These are phyloP conservation scores for Ploceus nigricollis DNA, from an alignment of 2,113 vertebrate genomes.

Conservation along the genomic window DNA sequence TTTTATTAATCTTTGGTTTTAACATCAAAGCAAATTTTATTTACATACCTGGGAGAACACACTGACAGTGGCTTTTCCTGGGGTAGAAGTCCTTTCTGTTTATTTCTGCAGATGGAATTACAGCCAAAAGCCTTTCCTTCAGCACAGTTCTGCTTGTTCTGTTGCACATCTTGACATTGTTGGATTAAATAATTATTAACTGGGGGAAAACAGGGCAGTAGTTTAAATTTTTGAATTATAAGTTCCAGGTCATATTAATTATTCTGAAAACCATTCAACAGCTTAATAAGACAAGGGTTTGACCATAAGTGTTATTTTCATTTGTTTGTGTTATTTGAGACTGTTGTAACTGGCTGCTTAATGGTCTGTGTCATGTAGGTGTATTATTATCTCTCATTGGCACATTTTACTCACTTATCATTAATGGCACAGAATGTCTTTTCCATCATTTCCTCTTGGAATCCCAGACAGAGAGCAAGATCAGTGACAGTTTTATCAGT, in stretches of 20 bases:
- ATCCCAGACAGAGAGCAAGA: conserved; percentile 21
- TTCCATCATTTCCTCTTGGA: conserved; percentile 31
- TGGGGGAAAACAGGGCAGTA: background rate
- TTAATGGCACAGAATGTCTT: conserved; percentile 35
- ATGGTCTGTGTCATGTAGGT: conserved; percentile 59
- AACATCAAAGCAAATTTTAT: background rate
- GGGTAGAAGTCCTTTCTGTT: background rate
- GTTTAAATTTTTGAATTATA: conserved; percentile 35
- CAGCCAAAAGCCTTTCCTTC: background rate
- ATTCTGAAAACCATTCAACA: conserved; percentile 36
- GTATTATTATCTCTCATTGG: conserved; percentile 52
- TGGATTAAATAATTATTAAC: conserved; percentile 7
- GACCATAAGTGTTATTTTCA: conserved; percentile 26
- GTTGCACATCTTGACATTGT: background rate
- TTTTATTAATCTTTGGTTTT: background rate
- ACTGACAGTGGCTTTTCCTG: background rate
- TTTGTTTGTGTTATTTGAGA: conserved; percentile 43
- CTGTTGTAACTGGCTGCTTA: conserved; percentile 38
- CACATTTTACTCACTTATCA: conserved; percentile 48
- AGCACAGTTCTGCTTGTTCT: background rate
- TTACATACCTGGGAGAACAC: background rate
- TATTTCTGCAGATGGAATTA: background rate
- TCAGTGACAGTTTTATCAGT: conserved; percentile 54
- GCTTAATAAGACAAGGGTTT: conserved; percentile 52
- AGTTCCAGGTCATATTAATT: conserved; percentile 38